A percentile compares a stretch with the other conserved stretches of the same genome.
phyloP scores from a whole-genome alignment of 1,140 invertebrate genomes.

The Epicauta chinensis region DNA sequence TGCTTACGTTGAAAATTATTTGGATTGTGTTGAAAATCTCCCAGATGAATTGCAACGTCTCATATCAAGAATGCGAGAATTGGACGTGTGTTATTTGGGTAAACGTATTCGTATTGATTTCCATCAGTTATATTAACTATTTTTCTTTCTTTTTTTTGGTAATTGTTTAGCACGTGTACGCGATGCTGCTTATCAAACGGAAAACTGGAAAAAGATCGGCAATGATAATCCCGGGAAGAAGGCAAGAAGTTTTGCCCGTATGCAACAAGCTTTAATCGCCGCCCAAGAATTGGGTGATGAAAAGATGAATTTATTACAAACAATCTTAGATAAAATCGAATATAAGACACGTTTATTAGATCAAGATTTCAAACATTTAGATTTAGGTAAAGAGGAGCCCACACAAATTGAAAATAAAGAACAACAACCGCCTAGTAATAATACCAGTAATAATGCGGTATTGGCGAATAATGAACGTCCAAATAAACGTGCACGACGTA shows the following conservation, averaged over 20 bases:
- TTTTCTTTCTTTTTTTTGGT: conserved; percentile 7
- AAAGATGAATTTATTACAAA: conserved; percentile 81
- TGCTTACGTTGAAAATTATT: conserved; percentile 90
- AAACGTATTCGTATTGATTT: conserved; percentile 38
- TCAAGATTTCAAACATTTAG: conserved; percentile 71
- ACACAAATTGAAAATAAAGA: conserved; percentile 43
- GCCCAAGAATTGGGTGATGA: conserved; percentile 93
- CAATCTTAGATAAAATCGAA: conserved; percentile 86
- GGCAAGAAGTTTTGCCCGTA: conserved; percentile 52
- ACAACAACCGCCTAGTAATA: conserved; percentile 44
- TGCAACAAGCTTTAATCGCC: conserved; percentile 75
- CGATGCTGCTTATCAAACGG: conserved; percentile 63
- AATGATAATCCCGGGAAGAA: conserved; percentile 47
- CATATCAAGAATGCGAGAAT: conserved; percentile 82
- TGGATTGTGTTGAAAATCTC: conserved; percentile 92
- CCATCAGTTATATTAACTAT: conserved; percentile 4
- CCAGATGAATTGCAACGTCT: conserved; percentile 90
- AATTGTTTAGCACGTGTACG: conserved; percentile 56
- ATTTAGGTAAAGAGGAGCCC: conserved; percentile 59
- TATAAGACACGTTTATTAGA: conserved; percentile 84
- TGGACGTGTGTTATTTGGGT: conserved; percentile 89
- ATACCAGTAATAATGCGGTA: conserved; percentile 36
- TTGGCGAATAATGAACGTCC: conserved; percentile 55
- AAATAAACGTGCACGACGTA: conserved; percentile 44
- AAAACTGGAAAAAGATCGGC: conserved; percentile 50